Evolutionary conservation across 2,113 vertebrate genomes (phyloP), one percentile per base, ranked within the genome.

Genomic region (Lagopus leucura): DNA sequence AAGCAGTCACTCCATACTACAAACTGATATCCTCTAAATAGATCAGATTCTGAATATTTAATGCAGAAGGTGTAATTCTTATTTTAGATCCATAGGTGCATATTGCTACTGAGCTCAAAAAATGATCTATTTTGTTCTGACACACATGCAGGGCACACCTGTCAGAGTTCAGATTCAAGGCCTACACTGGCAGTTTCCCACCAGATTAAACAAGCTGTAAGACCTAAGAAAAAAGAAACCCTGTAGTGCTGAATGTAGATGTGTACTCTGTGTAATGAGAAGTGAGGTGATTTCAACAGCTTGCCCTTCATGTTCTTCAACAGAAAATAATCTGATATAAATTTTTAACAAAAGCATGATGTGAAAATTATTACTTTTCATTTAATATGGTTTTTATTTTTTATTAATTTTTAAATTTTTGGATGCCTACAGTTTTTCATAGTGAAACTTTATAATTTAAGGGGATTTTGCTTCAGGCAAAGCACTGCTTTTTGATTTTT

Each of bases 401-500:
- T 85, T 93, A 92, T 95, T 93, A 97, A 87, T 93, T 89, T 96
- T 95, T 87, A 88, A 95, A 78, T 96, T 89, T 94, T 82, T 83
- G 3, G 42, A 76, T 93, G 52, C 76, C 65, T 92, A 70, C 48
- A 66, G 64, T 92, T 95, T 95, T 82, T 63, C 24, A 72, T 45
- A 96, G 45, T 28, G 91, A 96, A 96, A 5, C 54, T 86, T 80
- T 94, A 76, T 71, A 90, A 92, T 55, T 88, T 95, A 63, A 92
- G 82, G 91, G 50, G 58, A 69, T 71, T 43, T 88, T 95, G 94
- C 95, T 91, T 74, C 18, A 90, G 90, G 94, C 95, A 95, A 93
- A 93, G 30, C 6, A 38, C 50, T 90, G 25, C 19, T 92, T 66
- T 95, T 94, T 97, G 96, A 98, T 97, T 97, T 97, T 95, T 97